These are phyloP conservation scores for Stenopsyche tienmushanensis DNA, from an alignment of 1,140 invertebrate species.

Conservation along the genomic window DNA sequence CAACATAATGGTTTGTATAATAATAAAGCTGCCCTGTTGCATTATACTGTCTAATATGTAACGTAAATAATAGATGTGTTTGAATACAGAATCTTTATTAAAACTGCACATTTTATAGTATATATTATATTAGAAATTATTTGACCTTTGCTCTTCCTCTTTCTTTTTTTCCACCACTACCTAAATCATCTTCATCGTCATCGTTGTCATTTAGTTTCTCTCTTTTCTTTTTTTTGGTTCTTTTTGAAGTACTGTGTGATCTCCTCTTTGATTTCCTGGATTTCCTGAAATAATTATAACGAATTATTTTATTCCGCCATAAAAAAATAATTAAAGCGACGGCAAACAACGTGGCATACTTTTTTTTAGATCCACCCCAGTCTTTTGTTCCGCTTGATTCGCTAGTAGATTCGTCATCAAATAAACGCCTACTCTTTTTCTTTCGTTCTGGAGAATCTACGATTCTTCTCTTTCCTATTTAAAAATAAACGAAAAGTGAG, in stretches of 20 bases:
- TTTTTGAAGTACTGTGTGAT: background rate
- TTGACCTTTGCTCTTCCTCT: background rate
- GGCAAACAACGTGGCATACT: no score
- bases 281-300: background rate
- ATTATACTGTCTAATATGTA: no score
- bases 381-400: background rate
- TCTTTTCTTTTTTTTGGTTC: conserved; percentile 2
- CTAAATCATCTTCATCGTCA: background rate
- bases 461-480: conserved; percentile 33
- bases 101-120: no score
- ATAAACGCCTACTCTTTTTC: conserved; percentile 27
- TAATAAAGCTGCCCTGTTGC: no score
- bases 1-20: no score
- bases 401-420: background rate
- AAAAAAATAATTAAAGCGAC: background rate
- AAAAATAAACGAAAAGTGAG: background rate
- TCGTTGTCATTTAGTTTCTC: no score
- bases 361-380: background rate
- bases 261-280: no score
- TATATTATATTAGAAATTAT: background rate
- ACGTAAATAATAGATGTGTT: no score
- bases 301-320: background rate
- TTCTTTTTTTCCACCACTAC: background rate
- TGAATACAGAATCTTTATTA: no score
- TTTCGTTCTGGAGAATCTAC: conserved; percentile 32